A percentile compares a stretch with the other conserved stretches of the same genome.
phyloP scores from a whole-genome alignment of 2,113 vertebrate species.

The Garra rufa region DNA sequence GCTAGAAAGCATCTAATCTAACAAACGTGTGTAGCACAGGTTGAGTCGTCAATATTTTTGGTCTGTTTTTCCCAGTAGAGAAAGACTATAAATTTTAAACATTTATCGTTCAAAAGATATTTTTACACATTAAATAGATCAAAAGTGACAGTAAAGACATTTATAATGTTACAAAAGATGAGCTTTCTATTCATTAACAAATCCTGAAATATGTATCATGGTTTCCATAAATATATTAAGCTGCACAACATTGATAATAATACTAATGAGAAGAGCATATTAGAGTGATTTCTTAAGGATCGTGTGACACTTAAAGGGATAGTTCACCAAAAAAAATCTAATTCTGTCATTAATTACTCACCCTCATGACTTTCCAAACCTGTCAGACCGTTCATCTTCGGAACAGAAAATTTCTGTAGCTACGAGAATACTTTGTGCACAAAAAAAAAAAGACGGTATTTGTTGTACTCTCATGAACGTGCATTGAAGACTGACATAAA shows the following conservation, averaged over 20 bases:
- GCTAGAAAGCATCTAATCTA: background rate
- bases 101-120: background rate
- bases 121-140: background rate
- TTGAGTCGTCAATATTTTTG: background rate
- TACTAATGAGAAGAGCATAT: background rate
- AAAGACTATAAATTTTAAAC: background rate
- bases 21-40: background rate
- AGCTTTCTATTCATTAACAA: background rate
- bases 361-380: too few relatives aligned
- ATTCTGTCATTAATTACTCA: too few relatives aligned
- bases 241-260: background rate
- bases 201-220: background rate
- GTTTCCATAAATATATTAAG: background rate
- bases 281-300: background rate
- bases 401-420: too few relatives aligned
- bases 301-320: too few relatives aligned
- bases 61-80: background rate
- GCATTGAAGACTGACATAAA: too few relatives aligned
- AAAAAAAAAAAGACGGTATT: too few relatives aligned
- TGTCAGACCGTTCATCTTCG: too few relatives aligned
- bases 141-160: background rate
- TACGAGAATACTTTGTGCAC: too few relatives aligned
- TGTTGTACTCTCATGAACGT: too few relatives aligned
- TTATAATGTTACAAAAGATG: background rate
- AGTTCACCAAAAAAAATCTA: too few relatives aligned